Evolutionary conservation across 2,797 vertebrate genomes (phyloP).

Genomic region (Acridotheres tristis): DNA sequence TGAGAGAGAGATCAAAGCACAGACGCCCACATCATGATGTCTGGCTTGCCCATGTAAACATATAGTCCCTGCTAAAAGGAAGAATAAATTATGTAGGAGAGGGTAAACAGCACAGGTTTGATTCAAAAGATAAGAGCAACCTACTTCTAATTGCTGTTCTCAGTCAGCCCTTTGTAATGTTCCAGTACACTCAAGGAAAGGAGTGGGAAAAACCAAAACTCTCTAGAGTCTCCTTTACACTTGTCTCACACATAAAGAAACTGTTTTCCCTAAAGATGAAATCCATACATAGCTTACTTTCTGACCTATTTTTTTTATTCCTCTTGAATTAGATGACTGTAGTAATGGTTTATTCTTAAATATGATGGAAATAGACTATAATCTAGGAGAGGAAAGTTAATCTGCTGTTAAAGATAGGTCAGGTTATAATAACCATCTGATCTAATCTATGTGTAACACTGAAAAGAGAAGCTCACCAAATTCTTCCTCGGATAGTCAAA

Average conservation of each 20-base stretch:
- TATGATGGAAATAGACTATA: not conserved
- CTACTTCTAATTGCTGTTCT: not conserved
- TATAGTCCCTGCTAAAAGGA: not conserved
- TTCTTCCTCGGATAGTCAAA: not conserved
- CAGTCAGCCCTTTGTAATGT: not conserved
- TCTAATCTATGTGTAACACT: not conserved
- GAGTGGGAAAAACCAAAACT: not conserved
- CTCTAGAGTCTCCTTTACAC: not conserved
- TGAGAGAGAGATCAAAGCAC: accelerated
- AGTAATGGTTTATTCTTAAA: not conserved
- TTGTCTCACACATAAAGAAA: not conserved
- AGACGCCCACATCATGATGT: not conserved
- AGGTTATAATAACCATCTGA: not conserved
- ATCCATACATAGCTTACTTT: not conserved
- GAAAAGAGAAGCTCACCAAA: not conserved
- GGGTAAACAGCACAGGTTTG: not conserved
- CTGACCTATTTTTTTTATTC: not conserved
- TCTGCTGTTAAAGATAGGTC: not conserved
- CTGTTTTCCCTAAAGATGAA: not conserved
- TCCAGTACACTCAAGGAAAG: not conserved
- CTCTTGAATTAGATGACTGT: not conserved
- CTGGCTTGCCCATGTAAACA: not conserved
- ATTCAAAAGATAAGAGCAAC: not conserved
- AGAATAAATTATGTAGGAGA: not conserved
- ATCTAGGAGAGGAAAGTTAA: not conserved